Percentiles rank a stretch among this genome's conserved stretches.
These are phyloP conservation scores for Dromiciops gliroides DNA, from an alignment of 2,113 vertebrate genomes.

Conservation along the genomic window DNA sequence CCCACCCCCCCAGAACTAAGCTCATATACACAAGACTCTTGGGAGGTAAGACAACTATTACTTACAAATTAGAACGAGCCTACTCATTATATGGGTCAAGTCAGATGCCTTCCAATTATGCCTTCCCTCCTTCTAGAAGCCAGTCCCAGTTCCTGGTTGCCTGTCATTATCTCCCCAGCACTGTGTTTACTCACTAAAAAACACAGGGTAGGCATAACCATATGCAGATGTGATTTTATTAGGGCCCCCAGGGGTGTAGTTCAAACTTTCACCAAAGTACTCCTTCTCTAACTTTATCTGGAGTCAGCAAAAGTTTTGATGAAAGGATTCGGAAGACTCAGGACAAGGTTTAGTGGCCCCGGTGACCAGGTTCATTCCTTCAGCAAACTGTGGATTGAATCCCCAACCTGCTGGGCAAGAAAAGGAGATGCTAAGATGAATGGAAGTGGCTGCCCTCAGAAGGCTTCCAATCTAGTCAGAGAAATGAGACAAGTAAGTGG, in stretches of 20 bases:
- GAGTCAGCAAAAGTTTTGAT: slow-evolving; percentile 76
- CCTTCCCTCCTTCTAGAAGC: slow-evolving; percentile 46
- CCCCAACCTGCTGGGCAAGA: neutral
- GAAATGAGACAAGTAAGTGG: neutral
- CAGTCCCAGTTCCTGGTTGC: slow-evolving; percentile 42
- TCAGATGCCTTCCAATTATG: slow-evolving; percentile 54
- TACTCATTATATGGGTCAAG: slow-evolving; percentile 30
- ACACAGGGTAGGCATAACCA: slow-evolving; percentile 46
- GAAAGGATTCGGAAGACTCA: slow-evolving; percentile 39
- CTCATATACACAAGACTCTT: neutral
- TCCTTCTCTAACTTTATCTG: slow-evolving; percentile 62
- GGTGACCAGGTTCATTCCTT: neutral
- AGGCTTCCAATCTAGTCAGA: neutral
- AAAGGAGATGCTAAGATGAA: neutral
- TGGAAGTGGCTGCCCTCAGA: neutral
- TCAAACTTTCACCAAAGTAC: slow-evolving; percentile 52
- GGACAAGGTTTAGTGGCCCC: slow-evolving; percentile 33
- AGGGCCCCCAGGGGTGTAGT: slow-evolving; percentile 55
- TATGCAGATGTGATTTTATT: slow-evolving; percentile 67
- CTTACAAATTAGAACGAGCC: slow-evolving; percentile 56
- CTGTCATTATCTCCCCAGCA: slow-evolving; percentile 43
- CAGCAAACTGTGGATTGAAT: neutral
- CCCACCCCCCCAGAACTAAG: neutral
- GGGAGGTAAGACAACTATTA: slow-evolving; percentile 47
- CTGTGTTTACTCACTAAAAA: slow-evolving; percentile 43